Evolutionary conservation across 2,888 invertebrate species (phyloP).

Genomic region (Eilema sororculum): DNA sequence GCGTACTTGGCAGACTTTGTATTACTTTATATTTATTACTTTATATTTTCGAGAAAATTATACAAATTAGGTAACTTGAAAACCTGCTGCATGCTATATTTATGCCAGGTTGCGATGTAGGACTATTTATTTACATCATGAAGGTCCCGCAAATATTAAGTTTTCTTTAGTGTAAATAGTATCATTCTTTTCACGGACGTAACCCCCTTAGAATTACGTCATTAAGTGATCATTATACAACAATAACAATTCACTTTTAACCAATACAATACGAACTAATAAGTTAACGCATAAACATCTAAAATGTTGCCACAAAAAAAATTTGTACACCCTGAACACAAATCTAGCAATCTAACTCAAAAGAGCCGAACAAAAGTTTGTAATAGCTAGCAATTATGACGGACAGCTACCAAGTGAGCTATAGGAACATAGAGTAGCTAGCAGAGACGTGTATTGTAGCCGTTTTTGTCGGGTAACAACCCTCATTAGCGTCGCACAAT

Average conservation of each 20-base stretch:
- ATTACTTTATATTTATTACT: neutral
- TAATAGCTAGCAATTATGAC: slow-evolving; percentile 30
- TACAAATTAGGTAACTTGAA: too few relatives aligned
- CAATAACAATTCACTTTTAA: too few relatives aligned
- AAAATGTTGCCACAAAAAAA: neutral
- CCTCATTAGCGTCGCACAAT: slow-evolving; percentile 61
- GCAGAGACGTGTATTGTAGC: slow-evolving; percentile 10
- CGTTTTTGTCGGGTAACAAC: slow-evolving; percentile 57
- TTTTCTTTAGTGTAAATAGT: neutral
- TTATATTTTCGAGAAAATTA: too few relatives aligned
- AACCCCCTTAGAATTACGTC: too few relatives aligned
- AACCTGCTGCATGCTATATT: too few relatives aligned
- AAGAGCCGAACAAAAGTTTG: slow-evolving; percentile 13
- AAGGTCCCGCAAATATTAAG: too few relatives aligned
- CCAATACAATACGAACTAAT: too few relatives aligned
- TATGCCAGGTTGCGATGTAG: too few relatives aligned
- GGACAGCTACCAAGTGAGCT: slow-evolving; percentile 16
- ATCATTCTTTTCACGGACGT: too few relatives aligned
- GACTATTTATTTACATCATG: too few relatives aligned
- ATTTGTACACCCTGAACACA: neutral
- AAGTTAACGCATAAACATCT: neutral
- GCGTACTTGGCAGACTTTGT: neutral
- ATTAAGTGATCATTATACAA: too few relatives aligned
- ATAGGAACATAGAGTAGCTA: slow-evolving; percentile 7
- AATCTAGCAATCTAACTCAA: neutral